phyloP scores from a whole-genome alignment of 2,797 vertebrate species.

The Smutsia gigantea region DNA sequence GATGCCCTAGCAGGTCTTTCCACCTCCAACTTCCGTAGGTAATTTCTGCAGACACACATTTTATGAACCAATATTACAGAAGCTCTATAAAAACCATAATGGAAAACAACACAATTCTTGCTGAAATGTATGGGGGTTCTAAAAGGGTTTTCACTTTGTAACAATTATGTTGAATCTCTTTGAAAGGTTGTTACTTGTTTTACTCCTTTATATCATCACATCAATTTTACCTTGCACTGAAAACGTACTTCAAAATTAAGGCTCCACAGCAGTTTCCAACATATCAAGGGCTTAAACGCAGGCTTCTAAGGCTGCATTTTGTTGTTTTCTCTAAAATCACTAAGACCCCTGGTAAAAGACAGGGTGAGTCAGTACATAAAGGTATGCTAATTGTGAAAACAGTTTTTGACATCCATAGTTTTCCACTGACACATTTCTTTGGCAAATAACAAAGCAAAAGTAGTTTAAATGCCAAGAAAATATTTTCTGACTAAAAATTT shows the following conservation, averaged over 20 bases:
- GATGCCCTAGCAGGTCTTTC: conserved; percentile 73
- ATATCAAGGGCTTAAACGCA: conserved; percentile 47
- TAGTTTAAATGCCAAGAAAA: conserved; percentile 35
- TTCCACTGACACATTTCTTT: not conserved
- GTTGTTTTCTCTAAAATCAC: conserved; percentile 44
- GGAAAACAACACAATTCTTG: conserved; percentile 76
- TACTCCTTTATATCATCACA: conserved; percentile 73
- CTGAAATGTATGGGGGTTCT: conserved; percentile 72
- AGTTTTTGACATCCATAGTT: conserved; percentile 34
- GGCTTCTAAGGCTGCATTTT: conserved; percentile 29
- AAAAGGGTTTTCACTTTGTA: conserved; percentile 77
- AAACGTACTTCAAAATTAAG: conserved; percentile 76
- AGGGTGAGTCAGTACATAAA: not conserved
- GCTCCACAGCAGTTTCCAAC: conserved; percentile 65
- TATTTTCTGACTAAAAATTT: conserved; percentile 24
- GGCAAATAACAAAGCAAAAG: conserved; percentile 25
- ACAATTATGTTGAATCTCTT: conserved; percentile 77
- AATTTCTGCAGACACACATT: conserved; percentile 80
- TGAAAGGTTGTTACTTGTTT: conserved; percentile 77
- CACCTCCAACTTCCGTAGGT: conserved; percentile 78
- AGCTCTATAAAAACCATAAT: conserved; percentile 81
- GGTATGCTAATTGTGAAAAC: conserved; percentile 15
- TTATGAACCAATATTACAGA: conserved; percentile 79
- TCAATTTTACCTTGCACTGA: conserved; percentile 69
- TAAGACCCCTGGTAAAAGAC: not conserved